These are phyloP conservation scores for Gymnosoma rotundatum DNA, from an alignment of 2,888 invertebrate species.

Conservation along the genomic window DNA sequence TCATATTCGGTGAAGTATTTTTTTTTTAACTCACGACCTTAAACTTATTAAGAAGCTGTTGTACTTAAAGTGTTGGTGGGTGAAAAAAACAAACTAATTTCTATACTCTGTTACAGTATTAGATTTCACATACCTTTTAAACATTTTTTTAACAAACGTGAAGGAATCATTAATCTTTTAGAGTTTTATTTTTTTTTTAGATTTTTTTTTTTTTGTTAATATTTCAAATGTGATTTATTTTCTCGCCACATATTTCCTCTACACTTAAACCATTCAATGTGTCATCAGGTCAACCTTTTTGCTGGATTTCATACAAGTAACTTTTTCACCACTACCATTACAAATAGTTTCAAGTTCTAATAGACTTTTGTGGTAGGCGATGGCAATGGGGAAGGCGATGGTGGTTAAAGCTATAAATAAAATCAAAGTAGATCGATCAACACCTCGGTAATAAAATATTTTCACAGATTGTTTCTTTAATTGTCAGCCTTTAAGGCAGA, in stretches of 20 bases:
- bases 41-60: no score
- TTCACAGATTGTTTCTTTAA: slow-evolving; percentile 70
- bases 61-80: no score
- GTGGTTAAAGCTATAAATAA: slow-evolving; percentile 68
- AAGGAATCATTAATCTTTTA: no score
- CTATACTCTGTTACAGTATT: no score
- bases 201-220: not conserved
- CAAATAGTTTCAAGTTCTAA: slow-evolving; percentile 19
- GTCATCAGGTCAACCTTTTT: slow-evolving; percentile 61
- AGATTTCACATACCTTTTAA: no score
- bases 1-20: no score
- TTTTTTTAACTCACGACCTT: no score
- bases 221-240: slow-evolving; percentile 58
- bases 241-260: slow-evolving; percentile 31
- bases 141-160: no score
- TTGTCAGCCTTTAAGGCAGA: slow-evolving; percentile 68
- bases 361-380: slow-evolving; percentile 29
- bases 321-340: not conserved
- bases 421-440: slow-evolving; percentile 70
- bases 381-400: slow-evolving; percentile 26
- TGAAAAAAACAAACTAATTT: no score
- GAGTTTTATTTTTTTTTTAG: no score
- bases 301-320: slow-evolving; percentile 9
- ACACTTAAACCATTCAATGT: slow-evolving; percentile 39
- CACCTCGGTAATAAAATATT: slow-evolving; percentile 70